Evolutionary conservation across 2,113 vertebrate genomes (phyloP), one percentile per base, ranked within the genome.

Genomic region (Butorides virescens): DNA sequence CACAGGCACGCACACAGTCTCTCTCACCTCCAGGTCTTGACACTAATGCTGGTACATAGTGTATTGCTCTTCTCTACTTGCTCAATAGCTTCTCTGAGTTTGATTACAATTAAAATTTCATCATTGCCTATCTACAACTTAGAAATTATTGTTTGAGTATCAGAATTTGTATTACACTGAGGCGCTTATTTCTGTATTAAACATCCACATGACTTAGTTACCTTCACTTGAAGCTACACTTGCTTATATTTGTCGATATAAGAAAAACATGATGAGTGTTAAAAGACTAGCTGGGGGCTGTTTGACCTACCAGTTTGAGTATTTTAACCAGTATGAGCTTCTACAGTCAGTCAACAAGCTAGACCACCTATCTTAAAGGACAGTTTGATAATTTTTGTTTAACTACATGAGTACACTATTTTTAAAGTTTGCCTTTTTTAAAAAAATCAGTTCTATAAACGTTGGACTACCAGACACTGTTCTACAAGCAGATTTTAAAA

Each of bases 11-110:
- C 92, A 93, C 79, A 95, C 22, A 75, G 85, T 97, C 92, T 84
- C 75, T 90, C 94, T 95, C 95, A 97, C 97, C 95, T 98, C 86
- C 77, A 88, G 73, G 32, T 90, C 91, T 72, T 97, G 97, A 97
- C 95, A 97, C 65, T 66, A 83, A 13, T 0, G 0, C 85, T 80
- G 78, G 79, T 66, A 96, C 85, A 82, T 0, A 26, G 4, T n/a
- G 75, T 70, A 68, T 88, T 78, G 75, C 89, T 90, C 88, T 92
- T 75, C 78, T 71, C 71, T 49, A 5, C 92, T 86, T 52, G 74
- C 68, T 83, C 46, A 0, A 71, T 61, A 85, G n/a, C 80, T 95
- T 92, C 70, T 53, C 66, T 13, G 34, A 68, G 19, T 50, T 87
- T 73, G 73, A 82, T 58, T 61, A 63, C 30, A 49, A 91, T 39